Percentiles rank a stretch among this genome's conserved stretches.
These are phyloP conservation scores for Ibidorhyncha struthersii DNA, from an alignment of 2,113 vertebrate genomes.

Conservation along the genomic window DNA sequence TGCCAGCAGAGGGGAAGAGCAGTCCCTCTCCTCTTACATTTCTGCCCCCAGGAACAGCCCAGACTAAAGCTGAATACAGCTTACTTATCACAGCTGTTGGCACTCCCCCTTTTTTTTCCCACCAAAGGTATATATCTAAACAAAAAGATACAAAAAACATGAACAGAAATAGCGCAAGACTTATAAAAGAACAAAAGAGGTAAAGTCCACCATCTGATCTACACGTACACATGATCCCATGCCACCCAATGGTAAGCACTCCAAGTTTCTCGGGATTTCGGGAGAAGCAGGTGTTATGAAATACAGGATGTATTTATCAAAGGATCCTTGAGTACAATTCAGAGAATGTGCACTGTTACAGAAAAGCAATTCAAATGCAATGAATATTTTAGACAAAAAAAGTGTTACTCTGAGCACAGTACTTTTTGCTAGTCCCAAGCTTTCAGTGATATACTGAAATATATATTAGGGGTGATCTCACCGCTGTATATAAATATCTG, in stretches of 20 bases:
- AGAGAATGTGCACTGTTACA: neutral
- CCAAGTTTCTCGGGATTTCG: neutral
- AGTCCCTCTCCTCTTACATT: neutral
- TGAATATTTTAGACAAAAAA: neutral
- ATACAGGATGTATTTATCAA: neutral
- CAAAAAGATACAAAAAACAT: neutral
- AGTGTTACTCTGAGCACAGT: neutral
- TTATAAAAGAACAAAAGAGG: neutral
- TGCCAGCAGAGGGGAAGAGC: neutral
- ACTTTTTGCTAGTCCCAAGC: neutral
- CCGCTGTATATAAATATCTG: neutral
- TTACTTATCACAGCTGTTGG: neutral
- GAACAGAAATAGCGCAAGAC: neutral
- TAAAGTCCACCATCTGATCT: neutral
- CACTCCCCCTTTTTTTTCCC: fast-evolving
- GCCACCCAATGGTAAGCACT: neutral
- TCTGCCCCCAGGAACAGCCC: neutral
- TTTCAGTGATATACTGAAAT: neutral
- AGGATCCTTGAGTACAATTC: neutral
- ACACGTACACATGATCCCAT: neutral
- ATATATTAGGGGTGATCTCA: neutral
- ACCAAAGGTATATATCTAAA: neutral
- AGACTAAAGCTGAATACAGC: neutral
- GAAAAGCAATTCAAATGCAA: neutral
- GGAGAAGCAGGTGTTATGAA: neutral